phyloP scores from a whole-genome alignment of 64 coral and sea anemone genomes.

The Montipora cactus region DNA sequence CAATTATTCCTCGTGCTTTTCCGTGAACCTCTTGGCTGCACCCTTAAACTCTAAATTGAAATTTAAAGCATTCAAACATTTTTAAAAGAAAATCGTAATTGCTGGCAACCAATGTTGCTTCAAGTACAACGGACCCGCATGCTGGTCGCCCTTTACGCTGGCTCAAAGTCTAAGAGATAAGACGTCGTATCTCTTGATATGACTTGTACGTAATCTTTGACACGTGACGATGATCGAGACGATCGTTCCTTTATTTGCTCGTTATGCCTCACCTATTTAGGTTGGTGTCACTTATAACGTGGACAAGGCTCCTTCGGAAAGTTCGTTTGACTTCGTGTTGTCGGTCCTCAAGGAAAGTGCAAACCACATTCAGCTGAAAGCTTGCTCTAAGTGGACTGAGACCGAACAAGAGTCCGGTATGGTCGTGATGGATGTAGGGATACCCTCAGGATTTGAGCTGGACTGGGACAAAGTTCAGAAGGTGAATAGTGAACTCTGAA shows the following conservation, averaged over 20 bases:
- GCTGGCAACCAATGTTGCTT: too few relatives aligned
- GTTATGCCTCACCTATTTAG: background rate
- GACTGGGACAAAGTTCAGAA: conserved; percentile 71
- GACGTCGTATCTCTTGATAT: too few relatives aligned
- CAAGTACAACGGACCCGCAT: too few relatives aligned
- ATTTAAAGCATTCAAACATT: too few relatives aligned
- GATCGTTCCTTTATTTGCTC: conserved; percentile 10
- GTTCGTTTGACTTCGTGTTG: conserved; percentile 72
- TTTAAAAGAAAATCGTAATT: too few relatives aligned
- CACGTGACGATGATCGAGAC: background rate
- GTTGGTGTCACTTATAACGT: conserved; percentile 95
- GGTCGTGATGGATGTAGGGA: conserved; percentile 90
- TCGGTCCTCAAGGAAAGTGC: conserved; percentile 61
- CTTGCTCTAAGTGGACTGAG: conserved; percentile 87
- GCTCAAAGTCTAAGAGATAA: too few relatives aligned
- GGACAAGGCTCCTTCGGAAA: conserved; percentile 73
- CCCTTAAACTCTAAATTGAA: too few relatives aligned
- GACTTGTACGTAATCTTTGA: background rate
- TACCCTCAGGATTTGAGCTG: conserved; percentile 82
- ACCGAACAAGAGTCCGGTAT: conserved; percentile 77
- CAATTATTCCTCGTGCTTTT: too few relatives aligned
- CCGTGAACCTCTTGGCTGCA: too few relatives aligned
- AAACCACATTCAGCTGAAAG: conserved; percentile 62
- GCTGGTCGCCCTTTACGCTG: too few relatives aligned
- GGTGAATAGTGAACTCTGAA: conserved; percentile 34